A percentile compares a stretch with the other conserved stretches of the same genome.
Conservation (phyloP, 2,888 invertebrate species). For the Netelia fuscicornis region DNA sequence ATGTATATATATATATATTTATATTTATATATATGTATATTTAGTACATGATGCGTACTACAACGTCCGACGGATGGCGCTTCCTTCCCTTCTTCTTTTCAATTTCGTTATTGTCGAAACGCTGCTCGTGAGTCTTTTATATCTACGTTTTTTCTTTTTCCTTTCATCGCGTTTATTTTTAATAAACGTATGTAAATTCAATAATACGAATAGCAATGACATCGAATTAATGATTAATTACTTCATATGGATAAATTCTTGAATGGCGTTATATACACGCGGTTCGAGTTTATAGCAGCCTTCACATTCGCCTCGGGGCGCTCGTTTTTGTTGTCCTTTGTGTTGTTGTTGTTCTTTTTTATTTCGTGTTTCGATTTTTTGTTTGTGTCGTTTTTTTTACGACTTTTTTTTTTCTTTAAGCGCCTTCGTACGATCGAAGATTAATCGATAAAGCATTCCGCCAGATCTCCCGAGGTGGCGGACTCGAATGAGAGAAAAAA, state of each 20-base stretch:
- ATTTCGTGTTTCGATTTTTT: background rate
- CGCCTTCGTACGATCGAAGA: slow-evolving; percentile 30
- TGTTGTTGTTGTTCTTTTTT: no score
- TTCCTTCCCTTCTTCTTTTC: slow-evolving; percentile 62
- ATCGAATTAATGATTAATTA: background rate
- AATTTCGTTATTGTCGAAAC: background rate
- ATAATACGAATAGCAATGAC: background rate
- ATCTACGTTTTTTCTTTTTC: background rate
- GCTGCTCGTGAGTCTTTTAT: background rate
- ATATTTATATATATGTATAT: slow-evolving; percentile 49
- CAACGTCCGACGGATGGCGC: slow-evolving; percentile 51
- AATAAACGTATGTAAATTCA: background rate
- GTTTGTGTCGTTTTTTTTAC: background rate
- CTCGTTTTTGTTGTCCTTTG: background rate
- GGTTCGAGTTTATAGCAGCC: background rate
- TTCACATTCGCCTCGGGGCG: background rate
- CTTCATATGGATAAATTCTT: background rate
- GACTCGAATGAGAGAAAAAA: background rate
- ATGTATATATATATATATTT: slow-evolving; percentile 18
- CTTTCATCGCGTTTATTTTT: background rate
- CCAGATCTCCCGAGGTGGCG: background rate
- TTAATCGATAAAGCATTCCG: slow-evolving; percentile 42
- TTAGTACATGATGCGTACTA: slow-evolving; percentile 29
- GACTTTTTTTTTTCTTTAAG: background rate
- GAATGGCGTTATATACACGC: background rate